Base-by-base conservation (phyloP, 2,797 vertebrate species). In the Diplodus sargus region DNA sequence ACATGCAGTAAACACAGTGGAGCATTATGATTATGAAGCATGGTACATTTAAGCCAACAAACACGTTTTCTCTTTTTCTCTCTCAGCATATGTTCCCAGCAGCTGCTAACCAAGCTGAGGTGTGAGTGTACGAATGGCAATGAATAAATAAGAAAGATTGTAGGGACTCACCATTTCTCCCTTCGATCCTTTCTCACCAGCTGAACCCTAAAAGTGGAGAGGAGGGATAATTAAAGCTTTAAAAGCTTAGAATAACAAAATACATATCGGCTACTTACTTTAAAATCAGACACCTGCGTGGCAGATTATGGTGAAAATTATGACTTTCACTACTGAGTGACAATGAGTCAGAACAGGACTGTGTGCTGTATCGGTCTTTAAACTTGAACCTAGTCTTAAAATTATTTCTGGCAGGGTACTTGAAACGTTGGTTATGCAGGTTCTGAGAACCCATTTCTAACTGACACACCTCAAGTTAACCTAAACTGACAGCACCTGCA, bases 161-260 rank as follows among this genome's bases (percentile, higher is more conserved):
- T 79, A 58, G 68, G 30, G 45, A 93, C 95, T 93, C 91, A 98
- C 97, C 81, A 70, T 87, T 3, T 96, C 95, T 85, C 97, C 97
- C 84, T 98, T 98, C 22, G 96, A 96, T 85, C 97, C 97, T 87
- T 96, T 98, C 82, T 96, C 94, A 30, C 97, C 97, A 74, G 89
- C 75, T 69, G 93, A 81, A 70, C 97, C 97, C 97, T 99, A 75
- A 8, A 5, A 78, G 78, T 72, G 47, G 28, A 79, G 61, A 71
- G 20, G 49, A 70, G 14, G 47, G 49, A n/a, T 70, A 54, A 63
- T 56, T 63, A 51, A 61, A 60, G 28, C 25, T 25, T 76, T 73
- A 51, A 63, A 54, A 64, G 17, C 48, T 74, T 49, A 16, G 8
- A 76, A 63, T 10, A 48, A 76, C 8, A 57, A 76, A 81, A 82